Conservation (phyloP, 2,113 vertebrate genomes). For the Cichladusa arquata region DNA sequence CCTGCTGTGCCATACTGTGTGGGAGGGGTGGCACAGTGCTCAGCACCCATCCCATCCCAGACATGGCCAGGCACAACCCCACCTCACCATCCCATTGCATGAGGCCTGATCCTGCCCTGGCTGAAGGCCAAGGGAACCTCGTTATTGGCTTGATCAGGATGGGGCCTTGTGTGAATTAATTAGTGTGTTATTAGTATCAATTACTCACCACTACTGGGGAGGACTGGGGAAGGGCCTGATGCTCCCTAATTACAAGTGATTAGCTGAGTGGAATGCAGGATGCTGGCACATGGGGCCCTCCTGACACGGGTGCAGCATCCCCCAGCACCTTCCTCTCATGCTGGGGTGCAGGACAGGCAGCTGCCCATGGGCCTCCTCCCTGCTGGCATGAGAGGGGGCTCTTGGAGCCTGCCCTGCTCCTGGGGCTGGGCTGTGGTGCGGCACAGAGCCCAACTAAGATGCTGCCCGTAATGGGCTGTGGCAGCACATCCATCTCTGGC, state of each 20-base stretch:
- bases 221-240: slow-evolving; percentile 27
- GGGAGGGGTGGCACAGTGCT: neutral
- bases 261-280: neutral
- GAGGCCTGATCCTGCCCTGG: neutral
- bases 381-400: rapidly evolving
- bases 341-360: neutral
- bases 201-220: slow-evolving; percentile 48
- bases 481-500: neutral
- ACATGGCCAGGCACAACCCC: neutral
- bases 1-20: neutral
- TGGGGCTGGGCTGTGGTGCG: rapidly evolving
- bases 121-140: neutral
- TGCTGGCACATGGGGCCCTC: neutral
- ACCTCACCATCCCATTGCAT: rapidly evolving
- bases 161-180: slow-evolving; percentile 42
- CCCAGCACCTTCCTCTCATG: neutral
- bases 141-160: slow-evolving; percentile 20
- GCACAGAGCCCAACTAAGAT: neutral
- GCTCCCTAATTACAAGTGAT: slow-evolving; percentile 31
- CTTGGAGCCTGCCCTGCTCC: neutral
- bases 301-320: too few species aligned
- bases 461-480: neutral
- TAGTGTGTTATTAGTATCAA: slow-evolving; percentile 48
- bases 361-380: neutral
- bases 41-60: neutral